Evolutionary conservation across 2,113 vertebrate species (phyloP).

Genomic region (Entomyzon cyanotis): DNA sequence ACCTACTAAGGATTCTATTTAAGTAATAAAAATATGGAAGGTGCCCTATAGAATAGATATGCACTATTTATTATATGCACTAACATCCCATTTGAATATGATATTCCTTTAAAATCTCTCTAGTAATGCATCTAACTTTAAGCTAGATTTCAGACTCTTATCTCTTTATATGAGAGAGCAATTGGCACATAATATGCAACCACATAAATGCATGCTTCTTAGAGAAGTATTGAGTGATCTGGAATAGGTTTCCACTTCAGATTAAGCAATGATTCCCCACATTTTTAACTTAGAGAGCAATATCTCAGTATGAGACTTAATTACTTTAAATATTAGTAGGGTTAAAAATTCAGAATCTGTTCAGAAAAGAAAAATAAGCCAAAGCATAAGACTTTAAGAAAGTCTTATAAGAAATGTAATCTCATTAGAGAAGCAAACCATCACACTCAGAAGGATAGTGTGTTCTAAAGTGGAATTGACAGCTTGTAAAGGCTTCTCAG

Average conservation of each 20-base stretch:
- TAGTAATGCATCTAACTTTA: not conserved
- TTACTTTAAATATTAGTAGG: not conserved
- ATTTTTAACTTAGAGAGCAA: not conserved
- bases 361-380: not conserved
- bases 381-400: not conserved
- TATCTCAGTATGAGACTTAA: not conserved
- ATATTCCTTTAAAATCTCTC: not conserved
- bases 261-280: not conserved
- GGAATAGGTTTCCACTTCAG: not conserved
- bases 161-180: not conserved
- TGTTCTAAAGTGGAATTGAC: conserved; percentile 24
- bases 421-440: not conserved
- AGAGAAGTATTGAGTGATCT: not conserved
- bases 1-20: not conserved
- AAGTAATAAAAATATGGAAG: conserved; percentile 1
- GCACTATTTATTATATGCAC: not conserved
- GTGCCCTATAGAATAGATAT: not conserved
- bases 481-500: not conserved
- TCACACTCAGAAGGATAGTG: not conserved
- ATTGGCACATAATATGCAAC: not conserved
- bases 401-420: not conserved
- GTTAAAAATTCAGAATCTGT: not conserved
- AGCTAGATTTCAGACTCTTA: not conserved
- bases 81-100: not conserved
- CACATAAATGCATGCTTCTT: not conserved